These are phyloP conservation scores for Drosophila kikkawai DNA, from an alignment of 1,140 invertebrate genomes.

Conservation along the genomic window DNA sequence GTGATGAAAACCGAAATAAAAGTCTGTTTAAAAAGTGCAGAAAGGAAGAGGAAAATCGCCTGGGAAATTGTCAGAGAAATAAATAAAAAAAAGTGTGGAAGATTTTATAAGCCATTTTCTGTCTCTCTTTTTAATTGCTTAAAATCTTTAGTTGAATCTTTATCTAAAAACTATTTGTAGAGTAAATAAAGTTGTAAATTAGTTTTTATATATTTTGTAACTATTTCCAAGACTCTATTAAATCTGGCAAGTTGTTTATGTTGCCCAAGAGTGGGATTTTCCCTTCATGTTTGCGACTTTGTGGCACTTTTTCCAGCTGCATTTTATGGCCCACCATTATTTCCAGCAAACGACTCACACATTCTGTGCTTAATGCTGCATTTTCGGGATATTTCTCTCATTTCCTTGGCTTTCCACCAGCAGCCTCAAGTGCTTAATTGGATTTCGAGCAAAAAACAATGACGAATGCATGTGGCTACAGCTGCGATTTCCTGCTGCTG, in stretches of 20 bases:
- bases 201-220: background rate
- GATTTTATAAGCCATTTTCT: background rate
- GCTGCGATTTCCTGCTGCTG: slow-evolving; percentile 1
- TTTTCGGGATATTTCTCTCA: background rate
- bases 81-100: background rate
- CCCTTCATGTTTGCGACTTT: slow-evolving; percentile 11
- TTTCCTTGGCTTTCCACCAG: background rate
- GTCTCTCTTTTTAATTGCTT: background rate
- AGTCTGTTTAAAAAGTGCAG: background rate
- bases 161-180: background rate
- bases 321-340: slow-evolving; percentile 36
- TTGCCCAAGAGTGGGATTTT: background rate
- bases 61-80: background rate
- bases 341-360: slow-evolving; percentile 15
- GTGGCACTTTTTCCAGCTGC: slow-evolving; percentile 24
- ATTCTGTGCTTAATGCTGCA: slow-evolving; percentile 15
- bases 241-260: background rate
- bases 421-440: slow-evolving; percentile 33
- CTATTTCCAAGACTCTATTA: background rate
- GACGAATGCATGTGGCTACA: slow-evolving; percentile 24
- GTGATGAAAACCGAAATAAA: background rate
- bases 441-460: slow-evolving; percentile 33
- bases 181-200: background rate
- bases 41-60: background rate
- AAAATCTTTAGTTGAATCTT: background rate